A percentile compares a stretch with the other conserved stretches of the same genome.
Conservation (phyloP, 1,140 invertebrate species). For the Tribolium madens region DNA sequence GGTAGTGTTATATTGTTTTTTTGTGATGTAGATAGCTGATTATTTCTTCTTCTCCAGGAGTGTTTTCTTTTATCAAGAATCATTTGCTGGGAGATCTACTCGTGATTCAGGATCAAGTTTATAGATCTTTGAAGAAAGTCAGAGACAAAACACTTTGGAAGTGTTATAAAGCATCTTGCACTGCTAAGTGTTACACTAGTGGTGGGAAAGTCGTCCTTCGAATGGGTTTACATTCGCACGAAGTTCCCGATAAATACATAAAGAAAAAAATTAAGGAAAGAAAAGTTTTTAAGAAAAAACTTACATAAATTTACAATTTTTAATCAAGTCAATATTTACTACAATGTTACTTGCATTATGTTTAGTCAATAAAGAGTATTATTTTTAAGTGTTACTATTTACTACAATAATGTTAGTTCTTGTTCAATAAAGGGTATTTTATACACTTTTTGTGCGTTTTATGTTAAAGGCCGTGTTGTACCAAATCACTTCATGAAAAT, state of each 20-base stretch:
- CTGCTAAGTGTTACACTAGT: conserved; percentile 52
- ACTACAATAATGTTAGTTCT: too few relatives aligned
- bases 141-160: conserved; percentile 50
- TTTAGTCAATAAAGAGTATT: too few relatives aligned
- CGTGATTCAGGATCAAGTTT: conserved; percentile 55
- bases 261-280: not conserved
- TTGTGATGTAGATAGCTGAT: not conserved
- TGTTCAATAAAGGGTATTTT: too few relatives aligned
- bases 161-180: conserved; percentile 52
- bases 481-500: too few relatives aligned
- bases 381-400: too few relatives aligned
- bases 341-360: too few relatives aligned
- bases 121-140: conserved; percentile 47
- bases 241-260: conserved; percentile 31
- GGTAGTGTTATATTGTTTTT: not conserved
- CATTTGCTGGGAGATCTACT: not conserved
- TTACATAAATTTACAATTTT: not conserved
- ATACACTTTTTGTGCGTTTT: too few relatives aligned
- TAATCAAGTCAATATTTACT: not conserved
- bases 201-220: conserved; percentile 50
- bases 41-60: not conserved
- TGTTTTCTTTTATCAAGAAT: not conserved
- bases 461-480: too few relatives aligned
- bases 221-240: conserved; percentile 54
- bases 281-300: not conserved